phyloP scores from a whole-genome alignment of 2,888 invertebrate species.

The Prosopocoilus inquinatus region DNA sequence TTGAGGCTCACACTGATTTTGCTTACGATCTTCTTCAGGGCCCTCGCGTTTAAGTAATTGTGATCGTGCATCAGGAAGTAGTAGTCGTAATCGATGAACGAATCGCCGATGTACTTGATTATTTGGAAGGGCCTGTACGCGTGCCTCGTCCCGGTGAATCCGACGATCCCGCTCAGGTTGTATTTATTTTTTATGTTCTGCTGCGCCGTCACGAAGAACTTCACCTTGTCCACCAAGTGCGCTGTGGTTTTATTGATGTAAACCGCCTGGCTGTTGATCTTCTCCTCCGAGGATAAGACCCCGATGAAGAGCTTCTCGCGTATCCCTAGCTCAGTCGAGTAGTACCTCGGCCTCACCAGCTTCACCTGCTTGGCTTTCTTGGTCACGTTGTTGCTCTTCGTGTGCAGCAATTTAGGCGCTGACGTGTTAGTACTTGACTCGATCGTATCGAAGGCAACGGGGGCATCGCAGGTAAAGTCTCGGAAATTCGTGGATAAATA shows the following conservation, averaged over 20 bases:
- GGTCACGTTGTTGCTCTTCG: slow-evolving; percentile 10
- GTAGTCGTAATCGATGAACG: slow-evolving; percentile 88
- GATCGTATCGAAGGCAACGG: slow-evolving; percentile 9
- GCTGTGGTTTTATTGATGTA: slow-evolving; percentile 89
- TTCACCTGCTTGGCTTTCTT: slow-evolving; percentile 39
- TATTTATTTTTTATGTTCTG: slow-evolving; percentile 45
- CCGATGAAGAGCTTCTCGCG: slow-evolving; percentile 85
- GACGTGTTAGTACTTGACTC: slow-evolving; percentile 4
- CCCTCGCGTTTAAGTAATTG: slow-evolving; percentile 80
- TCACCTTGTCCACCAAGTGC: slow-evolving; percentile 76
- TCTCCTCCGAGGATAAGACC: slow-evolving; percentile 75
- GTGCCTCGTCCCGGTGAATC: slow-evolving; percentile 77
- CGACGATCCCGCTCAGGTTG: slow-evolving; percentile 63
- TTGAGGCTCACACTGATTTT: slow-evolving; percentile 82
- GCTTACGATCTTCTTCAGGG: slow-evolving; percentile 68
- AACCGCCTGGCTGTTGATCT: slow-evolving; percentile 68
- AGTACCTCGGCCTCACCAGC: slow-evolving; percentile 84
- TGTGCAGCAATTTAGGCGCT: slow-evolving; percentile 8
- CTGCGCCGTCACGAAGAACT: slow-evolving; percentile 54
- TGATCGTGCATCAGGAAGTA: slow-evolving; percentile 85
- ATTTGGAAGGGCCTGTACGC: slow-evolving; percentile 82
- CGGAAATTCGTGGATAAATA: slow-evolving; percentile 11
- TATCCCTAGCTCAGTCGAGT: slow-evolving; percentile 93
- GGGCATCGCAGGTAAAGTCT: slow-evolving; percentile 9
- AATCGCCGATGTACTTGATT: slow-evolving; percentile 85